Conservation (phyloP, 2,888 invertebrate genomes). For the Microctonus hyperodae region DNA sequence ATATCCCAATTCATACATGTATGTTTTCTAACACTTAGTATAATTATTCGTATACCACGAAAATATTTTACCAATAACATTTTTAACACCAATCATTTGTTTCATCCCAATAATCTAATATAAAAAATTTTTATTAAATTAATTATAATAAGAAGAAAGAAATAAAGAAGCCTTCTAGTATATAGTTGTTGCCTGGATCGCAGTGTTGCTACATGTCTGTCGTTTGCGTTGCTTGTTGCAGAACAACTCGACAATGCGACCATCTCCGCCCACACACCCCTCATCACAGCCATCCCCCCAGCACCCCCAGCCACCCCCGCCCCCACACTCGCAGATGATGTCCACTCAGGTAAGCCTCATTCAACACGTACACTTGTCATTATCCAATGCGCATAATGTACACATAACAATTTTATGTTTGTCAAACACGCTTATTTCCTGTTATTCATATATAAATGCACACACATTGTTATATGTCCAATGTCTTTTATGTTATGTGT, state of each 20-base stretch:
- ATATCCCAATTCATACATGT: not conserved
- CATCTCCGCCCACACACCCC: conserved; percentile 85
- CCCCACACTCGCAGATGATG: conserved; percentile 84
- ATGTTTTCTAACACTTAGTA: conserved; percentile 17
- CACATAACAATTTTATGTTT: conserved; percentile 16
- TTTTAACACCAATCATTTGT: conserved; percentile 25
- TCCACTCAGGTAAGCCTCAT: conserved; percentile 70
- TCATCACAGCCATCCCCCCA: conserved; percentile 91
- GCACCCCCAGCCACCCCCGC: conserved; percentile 79
- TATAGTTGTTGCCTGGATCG: conserved; percentile 60
- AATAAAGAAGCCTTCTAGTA: conserved; percentile 53
- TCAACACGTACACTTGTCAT: conserved; percentile 43
- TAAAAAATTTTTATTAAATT: not conserved
- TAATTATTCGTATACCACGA: conserved; percentile 5
- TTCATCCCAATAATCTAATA: conserved; percentile 16
- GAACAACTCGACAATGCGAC: conserved; percentile 80
- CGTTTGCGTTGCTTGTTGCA: conserved; percentile 66
- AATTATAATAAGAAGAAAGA: too few relatives aligned
- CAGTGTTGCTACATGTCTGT: conserved; percentile 64
- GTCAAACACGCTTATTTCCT: conserved; percentile 21
- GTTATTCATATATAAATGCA: conserved; percentile 6
- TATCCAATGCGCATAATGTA: conserved; percentile 7
- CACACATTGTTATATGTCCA: not conserved
- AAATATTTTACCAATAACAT: conserved; percentile 9
- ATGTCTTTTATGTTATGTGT: not conserved